phyloP scores from a whole-genome alignment of 2,113 vertebrate genomes.

The Cyprinus carpio region DNA sequence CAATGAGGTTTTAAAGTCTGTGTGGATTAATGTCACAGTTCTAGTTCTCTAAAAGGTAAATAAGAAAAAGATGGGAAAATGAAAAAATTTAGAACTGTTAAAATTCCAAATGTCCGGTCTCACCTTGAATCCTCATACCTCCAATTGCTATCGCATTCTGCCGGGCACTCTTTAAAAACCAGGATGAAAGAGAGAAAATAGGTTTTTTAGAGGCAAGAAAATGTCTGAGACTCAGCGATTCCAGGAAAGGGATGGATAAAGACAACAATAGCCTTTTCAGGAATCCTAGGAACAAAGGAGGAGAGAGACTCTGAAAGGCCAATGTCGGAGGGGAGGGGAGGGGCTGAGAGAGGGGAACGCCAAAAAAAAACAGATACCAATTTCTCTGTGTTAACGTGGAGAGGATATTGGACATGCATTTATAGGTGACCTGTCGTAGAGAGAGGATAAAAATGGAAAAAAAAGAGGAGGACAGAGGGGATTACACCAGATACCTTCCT shows the following conservation, averaged over 20 bases:
- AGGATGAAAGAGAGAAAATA: slow-evolving; percentile 57
- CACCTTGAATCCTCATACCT: slow-evolving; percentile 99
- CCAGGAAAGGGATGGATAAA: not conserved
- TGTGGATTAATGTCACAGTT: not conserved
- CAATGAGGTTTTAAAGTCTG: not conserved
- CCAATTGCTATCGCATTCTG: slow-evolving; percentile 98
- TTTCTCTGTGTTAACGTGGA: slow-evolving; percentile 30
- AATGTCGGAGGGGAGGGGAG: too few relatives aligned
- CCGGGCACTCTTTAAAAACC: slow-evolving; percentile 82
- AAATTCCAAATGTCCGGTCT: slow-evolving; percentile 66
- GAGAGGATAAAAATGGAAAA: slow-evolving; percentile 5
- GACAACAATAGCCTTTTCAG: slow-evolving; percentile 2
- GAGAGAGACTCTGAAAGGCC: not conserved
- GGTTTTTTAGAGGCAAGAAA: slow-evolving; percentile 25
- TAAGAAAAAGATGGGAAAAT: not conserved
- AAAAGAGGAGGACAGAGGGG: not conserved
- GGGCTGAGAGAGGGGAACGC: too few relatives aligned
- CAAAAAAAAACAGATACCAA: slow-evolving; percentile 8
- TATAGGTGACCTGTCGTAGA: not conserved
- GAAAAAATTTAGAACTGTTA: not conserved
- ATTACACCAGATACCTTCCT: slow-evolving; percentile 24
- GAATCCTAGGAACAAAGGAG: slow-evolving; percentile 10
- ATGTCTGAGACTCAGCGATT: not conserved
- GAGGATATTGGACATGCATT: slow-evolving; percentile 42
- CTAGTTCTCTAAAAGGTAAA: not conserved